Evolutionary conservation across 2,113 vertebrate species (phyloP).

Genomic region (Dromaius novaehollandiae): DNA sequence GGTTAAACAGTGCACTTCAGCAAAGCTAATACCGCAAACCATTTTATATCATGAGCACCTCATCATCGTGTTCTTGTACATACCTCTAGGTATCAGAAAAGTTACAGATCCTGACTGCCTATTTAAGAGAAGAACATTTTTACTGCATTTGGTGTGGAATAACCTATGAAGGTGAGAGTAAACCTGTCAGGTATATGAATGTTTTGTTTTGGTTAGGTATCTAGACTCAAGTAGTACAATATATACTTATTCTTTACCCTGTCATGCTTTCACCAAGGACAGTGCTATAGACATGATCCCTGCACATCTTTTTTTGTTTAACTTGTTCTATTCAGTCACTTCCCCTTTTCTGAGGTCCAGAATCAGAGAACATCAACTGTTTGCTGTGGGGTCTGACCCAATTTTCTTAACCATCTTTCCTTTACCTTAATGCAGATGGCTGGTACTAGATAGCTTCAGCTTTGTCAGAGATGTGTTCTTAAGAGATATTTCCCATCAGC

Average conservation of each 20-base stretch:
- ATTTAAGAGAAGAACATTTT: constrained; percentile 87
- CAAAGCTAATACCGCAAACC: neutral
- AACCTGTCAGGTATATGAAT: neutral
- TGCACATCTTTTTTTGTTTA: neutral
- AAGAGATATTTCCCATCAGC: neutral
- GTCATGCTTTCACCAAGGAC: neutral
- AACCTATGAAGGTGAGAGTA: constrained; percentile 88
- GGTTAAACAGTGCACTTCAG: neutral
- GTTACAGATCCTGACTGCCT: constrained; percentile 87
- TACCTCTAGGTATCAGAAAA: constrained; percentile 85
- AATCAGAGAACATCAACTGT: neutral
- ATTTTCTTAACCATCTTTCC: neutral
- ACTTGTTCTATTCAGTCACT: neutral
- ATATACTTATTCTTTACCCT: neutral
- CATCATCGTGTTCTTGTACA: neutral
- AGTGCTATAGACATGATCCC: neutral
- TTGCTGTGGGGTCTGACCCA: neutral
- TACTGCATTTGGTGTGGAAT: constrained; percentile 99
- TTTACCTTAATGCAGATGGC: neutral
- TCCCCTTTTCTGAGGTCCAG: neutral
- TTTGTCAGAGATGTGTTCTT: neutral
- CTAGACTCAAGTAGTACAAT: neutral
- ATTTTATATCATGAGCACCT: neutral
- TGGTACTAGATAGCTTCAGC: neutral
- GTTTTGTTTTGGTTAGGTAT: neutral